A percentile compares a stretch with the other conserved stretches of the same genome.
These are phyloP conservation scores for Phoxinus dragarum DNA, from an alignment of 2,797 vertebrate species.

Conservation along the genomic window DNA sequence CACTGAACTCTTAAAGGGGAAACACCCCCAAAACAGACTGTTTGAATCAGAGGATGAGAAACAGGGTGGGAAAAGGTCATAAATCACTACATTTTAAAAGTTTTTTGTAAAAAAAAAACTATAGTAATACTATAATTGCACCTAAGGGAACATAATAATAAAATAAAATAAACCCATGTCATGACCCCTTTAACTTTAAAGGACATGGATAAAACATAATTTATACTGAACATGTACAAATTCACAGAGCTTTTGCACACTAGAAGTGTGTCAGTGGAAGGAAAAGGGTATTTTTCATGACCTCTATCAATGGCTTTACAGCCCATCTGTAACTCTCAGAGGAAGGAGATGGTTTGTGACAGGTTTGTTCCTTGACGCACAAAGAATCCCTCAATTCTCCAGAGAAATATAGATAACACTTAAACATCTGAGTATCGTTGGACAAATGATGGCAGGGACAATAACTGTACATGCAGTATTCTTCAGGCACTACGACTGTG, in stretches of 20 bases:
- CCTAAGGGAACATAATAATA: too few species aligned
- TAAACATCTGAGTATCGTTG: constrained; percentile 44
- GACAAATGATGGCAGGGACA: neutral
- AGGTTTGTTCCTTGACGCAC: constrained; percentile 60
- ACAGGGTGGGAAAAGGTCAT: too few species aligned
- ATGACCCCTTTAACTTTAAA: neutral
- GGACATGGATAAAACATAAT: neutral
- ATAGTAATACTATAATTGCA: too few species aligned
- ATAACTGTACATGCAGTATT: neutral
- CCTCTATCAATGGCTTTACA: constrained; percentile 14
- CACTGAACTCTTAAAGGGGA: too few species aligned
- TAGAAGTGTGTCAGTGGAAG: neutral
- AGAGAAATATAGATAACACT: constrained; percentile 38
- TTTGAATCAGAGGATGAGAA: too few species aligned
- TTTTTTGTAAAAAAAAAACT: too few species aligned
- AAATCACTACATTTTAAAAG: too few species aligned
- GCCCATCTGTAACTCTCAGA: constrained; percentile 47
- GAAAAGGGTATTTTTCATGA: constrained; percentile 22
- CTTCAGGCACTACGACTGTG: neutral
- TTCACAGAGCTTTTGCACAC: neutral
- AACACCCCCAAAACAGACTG: too few species aligned
- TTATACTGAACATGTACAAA: neutral
- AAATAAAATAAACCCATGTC: too few species aligned
- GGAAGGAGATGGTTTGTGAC: constrained; percentile 55
- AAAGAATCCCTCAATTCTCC: constrained; percentile 50